A percentile compares a stretch with the other conserved stretches of the same genome.
Conservation (phyloP, 2,888 invertebrate species). For the Pandemis cinnamomeana region DNA sequence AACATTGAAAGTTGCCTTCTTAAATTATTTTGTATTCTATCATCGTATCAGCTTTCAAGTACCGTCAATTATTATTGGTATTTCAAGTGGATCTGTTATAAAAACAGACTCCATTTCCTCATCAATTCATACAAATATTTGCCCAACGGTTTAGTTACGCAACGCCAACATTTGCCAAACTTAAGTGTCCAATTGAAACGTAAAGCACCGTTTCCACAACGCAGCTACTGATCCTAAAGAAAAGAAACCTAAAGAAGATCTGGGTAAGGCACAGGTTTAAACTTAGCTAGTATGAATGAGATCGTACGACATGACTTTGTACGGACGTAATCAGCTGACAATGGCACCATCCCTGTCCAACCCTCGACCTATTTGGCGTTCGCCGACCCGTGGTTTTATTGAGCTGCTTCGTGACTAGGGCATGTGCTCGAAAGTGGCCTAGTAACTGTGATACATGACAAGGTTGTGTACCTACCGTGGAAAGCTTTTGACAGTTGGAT, state of each 20-base stretch:
- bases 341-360: slow-evolving; percentile 36
- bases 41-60: slow-evolving; percentile 11
- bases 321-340: slow-evolving; percentile 24
- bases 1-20: neutral
- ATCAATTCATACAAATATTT: slow-evolving; percentile 9
- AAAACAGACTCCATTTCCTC: slow-evolving; percentile 17
- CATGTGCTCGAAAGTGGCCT: slow-evolving; percentile 33
- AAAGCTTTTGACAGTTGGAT: slow-evolving; percentile 9
- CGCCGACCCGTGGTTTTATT: slow-evolving; percentile 35
- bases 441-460: slow-evolving; percentile 23
- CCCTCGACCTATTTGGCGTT: slow-evolving; percentile 41
- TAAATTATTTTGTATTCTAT: neutral
- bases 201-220: neutral
- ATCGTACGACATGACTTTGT: slow-evolving; percentile 1
- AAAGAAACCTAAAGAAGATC: neutral
- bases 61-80: neutral
- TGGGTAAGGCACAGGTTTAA: slow-evolving; percentile 1
- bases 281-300: neutral
- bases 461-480: neutral
- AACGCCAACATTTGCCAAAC: slow-evolving; percentile 5
- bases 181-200: neutral
- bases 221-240: neutral
- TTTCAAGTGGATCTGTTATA: slow-evolving; percentile 26
- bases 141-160: slow-evolving; percentile 3
- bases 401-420: slow-evolving; percentile 33